Conservation (phyloP, 1,140 invertebrate genomes). For the Potamilus streckersoni region DNA sequence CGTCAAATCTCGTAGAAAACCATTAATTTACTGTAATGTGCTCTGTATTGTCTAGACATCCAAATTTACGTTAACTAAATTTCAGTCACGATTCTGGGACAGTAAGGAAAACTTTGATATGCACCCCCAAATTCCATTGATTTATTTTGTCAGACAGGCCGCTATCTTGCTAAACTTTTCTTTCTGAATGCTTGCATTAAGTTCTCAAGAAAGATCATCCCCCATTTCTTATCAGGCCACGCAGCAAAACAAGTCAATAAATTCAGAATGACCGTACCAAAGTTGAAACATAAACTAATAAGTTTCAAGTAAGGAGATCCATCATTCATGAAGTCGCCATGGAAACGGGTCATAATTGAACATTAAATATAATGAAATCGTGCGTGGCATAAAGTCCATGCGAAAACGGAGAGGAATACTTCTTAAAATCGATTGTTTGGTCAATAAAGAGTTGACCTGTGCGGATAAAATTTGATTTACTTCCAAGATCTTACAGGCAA, state of each 20-base stretch:
- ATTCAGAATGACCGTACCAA: constrained; percentile 16
- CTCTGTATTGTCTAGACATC: no score
- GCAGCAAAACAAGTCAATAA: constrained; percentile 20
- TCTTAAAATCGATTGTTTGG: constrained; percentile 26
- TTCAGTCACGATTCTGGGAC: no score
- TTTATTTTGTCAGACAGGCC: no score
- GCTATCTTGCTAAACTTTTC: no score
- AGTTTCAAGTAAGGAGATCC: constrained; percentile 31
- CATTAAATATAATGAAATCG: constrained; percentile 37
- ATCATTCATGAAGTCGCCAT: constrained; percentile 25
- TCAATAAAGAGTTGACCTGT: constrained; percentile 25
- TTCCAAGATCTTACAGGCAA: constrained; percentile 1
- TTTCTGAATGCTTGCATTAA: neutral
- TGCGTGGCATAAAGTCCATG: constrained; percentile 25
- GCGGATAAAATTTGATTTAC: constrained; percentile 9
- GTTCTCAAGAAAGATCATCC: constrained; percentile 28
- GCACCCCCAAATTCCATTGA: no score
- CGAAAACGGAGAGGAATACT: constrained; percentile 1
- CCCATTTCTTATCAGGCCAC: constrained; percentile 22
- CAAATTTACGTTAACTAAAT: no score
- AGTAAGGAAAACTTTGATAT: no score
- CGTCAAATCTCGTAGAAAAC: no score
- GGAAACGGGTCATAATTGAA: constrained; percentile 30
- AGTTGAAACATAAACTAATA: constrained; percentile 31
- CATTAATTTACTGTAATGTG: no score